Percentiles rank a stretch among this genome's conserved stretches.
Conservation (phyloP, 2,113 vertebrate species). For the Nicator chloris region DNA sequence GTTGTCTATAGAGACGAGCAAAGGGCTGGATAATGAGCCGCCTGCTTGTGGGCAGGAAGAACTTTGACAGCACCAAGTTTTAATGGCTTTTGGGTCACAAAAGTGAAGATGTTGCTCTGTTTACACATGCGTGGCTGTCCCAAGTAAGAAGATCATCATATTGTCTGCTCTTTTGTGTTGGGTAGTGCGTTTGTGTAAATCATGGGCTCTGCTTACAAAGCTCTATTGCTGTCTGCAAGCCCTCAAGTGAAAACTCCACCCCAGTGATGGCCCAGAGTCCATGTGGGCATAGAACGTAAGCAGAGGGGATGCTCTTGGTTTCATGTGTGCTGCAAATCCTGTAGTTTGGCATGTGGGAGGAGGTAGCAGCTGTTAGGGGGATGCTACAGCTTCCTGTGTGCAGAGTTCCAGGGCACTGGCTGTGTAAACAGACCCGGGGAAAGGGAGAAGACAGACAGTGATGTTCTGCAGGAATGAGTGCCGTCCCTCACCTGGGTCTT, state of each 20-base stretch:
- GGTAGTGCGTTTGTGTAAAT: not conserved
- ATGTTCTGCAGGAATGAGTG: not conserved
- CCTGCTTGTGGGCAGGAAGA: not conserved
- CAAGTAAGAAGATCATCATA: accelerated
- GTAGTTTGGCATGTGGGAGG: not conserved
- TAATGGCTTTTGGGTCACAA: not conserved
- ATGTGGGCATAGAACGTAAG: not conserved
- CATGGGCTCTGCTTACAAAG: accelerated
- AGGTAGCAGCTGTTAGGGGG: not conserved
- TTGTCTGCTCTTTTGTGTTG: accelerated
- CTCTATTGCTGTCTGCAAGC: not conserved
- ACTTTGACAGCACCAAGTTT: not conserved
- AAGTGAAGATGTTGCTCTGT: not conserved
- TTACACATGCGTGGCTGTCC: not conserved
- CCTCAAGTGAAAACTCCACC: not conserved
- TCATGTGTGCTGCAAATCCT: accelerated
- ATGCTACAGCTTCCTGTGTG: not conserved
- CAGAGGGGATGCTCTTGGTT: not conserved
- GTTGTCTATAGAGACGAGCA: not conserved
- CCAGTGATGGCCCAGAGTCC: not conserved
- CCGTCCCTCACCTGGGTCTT: not conserved
- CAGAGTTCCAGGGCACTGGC: not conserved
- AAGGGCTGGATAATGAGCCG: not conserved
- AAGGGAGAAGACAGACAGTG: not conserved
- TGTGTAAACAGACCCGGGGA: not conserved